Evolutionary conservation across 2,113 vertebrate genomes (phyloP), one percentile per base, ranked within the genome.

Genomic region (Nothobranchius furzeri): DNA sequence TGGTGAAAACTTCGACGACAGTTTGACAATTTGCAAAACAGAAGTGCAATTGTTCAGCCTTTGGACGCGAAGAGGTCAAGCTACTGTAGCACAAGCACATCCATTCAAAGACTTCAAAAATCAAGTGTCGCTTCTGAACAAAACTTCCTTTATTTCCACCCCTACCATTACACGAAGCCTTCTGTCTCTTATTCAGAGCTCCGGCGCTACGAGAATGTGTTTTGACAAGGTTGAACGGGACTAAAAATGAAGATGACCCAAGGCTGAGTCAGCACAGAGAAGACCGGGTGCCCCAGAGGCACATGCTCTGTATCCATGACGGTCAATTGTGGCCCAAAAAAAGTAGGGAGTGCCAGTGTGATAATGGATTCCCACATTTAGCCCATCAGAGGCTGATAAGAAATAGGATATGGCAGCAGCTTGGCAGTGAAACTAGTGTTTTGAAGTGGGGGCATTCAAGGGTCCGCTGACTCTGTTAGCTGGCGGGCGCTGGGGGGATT

Each of bases 361-460:
- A 77, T 79, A 84, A 89, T 86, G 75, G 81, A 88, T 90, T 91
- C 75, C 80, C 77, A 88, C 81, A 85, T 86, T 77, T 75, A 62
- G 67, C 68, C 76, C 69, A 79, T 91, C 71, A 86, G 68, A 66
- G 70, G 60, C 74, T 55, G 74, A 73, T 57, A 60, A 85, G 76
- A 80, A 88, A 90, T 78, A 63, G 52, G 78, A 89, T 74, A 61
- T 86, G 90, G 84, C 88, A 87, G 83, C 63, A 59, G 73, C 53
- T 88, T 86, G 88, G 84, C 82, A 76, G 2, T 6, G 54, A 55
- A 64, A 79, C 75, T 60, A 73, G 74, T 73, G 73, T 72, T 83
- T 82, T 67, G 70, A 80, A 76, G 74, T 9, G 45, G 70, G 20
- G 51, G 72, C 49, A 68, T 49, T 66, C 80, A 81, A 52, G 14